These are phyloP conservation scores for Dysmachus trigonus DNA, from an alignment of 2,888 invertebrate genomes.

Conservation along the genomic window DNA sequence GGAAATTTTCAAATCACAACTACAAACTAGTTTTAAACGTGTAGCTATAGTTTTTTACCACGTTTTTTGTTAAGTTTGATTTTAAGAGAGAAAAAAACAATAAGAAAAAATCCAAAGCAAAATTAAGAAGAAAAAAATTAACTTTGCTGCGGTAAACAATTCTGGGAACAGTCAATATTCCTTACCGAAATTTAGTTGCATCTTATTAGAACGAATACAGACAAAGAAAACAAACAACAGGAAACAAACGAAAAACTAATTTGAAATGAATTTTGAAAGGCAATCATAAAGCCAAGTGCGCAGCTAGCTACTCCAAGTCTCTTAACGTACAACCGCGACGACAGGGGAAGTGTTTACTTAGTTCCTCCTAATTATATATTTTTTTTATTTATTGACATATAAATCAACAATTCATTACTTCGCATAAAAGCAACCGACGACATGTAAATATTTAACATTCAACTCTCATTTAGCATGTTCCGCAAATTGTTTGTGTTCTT, in stretches of 20 bases:
- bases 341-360: conserved; percentile 9
- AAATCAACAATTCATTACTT: conserved; percentile 30
- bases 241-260: background rate
- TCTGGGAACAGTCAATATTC: background rate
- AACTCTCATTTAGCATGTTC: conserved; percentile 18
- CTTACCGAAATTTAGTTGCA: background rate
- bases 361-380: conserved; percentile 18
- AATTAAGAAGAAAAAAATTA: background rate
- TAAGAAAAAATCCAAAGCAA: background rate
- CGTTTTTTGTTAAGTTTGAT: conserved; percentile 19
- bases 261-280: background rate
- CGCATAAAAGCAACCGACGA: background rate
- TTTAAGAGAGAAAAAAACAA: background rate
- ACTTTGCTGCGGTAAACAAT: background rate
- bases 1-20: background rate
- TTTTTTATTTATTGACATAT: conserved; percentile 35
- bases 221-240: background rate
- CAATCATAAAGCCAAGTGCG: background rate
- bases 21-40: conserved; percentile 22
- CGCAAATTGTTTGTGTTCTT: background rate
- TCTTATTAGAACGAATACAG: background rate
- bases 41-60: conserved; percentile 20
- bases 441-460: conserved; percentile 33
- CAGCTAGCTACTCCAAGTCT: background rate
- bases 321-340: conserved; percentile 6